phyloP scores from a whole-genome alignment of 2,797 vertebrate species.

The Acestrorhynchus altus region DNA sequence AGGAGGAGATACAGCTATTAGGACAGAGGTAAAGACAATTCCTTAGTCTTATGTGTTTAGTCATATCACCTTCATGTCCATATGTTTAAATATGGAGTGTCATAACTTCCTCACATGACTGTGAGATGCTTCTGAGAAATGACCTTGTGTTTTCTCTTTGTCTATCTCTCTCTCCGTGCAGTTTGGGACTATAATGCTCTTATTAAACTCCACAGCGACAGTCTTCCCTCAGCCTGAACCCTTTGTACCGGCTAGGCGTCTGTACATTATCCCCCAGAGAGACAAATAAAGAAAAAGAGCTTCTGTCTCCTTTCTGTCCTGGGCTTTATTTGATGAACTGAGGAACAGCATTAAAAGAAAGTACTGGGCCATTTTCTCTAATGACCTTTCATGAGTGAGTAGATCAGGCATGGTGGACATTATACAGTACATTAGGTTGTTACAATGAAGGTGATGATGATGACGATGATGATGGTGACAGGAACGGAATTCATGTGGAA shows the following conservation, averaged over 20 bases:
- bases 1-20: no score
- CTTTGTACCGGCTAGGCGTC: background rate
- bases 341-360: slow-evolving; percentile 9
- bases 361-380: slow-evolving; percentile 7
- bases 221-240: background rate
- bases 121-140: no score
- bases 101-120: no score
- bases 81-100: no score
- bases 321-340: slow-evolving; percentile 6
- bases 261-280: background rate
- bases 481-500: background rate
- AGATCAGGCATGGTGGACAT: slow-evolving; percentile 11
- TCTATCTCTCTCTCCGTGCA: background rate
- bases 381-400: slow-evolving; percentile 18
- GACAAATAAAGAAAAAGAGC: background rate
- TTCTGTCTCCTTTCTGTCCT: background rate
- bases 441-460: background rate
- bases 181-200: background rate
- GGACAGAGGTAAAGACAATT: no score
- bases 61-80: no score
- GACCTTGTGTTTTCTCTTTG: background rate
- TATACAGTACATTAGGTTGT: slow-evolving; percentile 16
- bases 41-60: no score
- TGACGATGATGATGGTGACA: background rate
- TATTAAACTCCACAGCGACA: background rate